These are phyloP conservation scores for Nyctereutes procyonoides DNA, from an alignment of 2,113 vertebrate genomes.

Conservation along the genomic window DNA sequence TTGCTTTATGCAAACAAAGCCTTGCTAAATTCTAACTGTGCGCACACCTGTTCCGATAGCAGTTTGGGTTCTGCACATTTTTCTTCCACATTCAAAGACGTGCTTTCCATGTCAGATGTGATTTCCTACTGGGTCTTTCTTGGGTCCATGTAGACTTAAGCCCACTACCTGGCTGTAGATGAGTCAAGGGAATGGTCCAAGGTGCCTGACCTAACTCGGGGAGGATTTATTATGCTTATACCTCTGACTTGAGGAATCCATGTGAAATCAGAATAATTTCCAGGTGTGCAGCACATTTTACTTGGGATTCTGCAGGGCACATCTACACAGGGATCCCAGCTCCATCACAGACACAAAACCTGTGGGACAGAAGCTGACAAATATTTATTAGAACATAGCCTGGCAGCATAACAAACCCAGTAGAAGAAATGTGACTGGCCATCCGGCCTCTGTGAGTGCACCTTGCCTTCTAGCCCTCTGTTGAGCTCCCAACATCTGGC, in stretches of 20 bases:
- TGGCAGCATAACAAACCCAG: background rate
- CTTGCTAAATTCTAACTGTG: slow-evolving; percentile 26
- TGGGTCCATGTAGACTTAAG: background rate
- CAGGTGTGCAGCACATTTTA: background rate
- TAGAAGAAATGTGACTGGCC: background rate
- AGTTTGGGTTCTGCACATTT: background rate
- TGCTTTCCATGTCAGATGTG: slow-evolving; percentile 36
- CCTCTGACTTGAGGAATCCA: background rate
- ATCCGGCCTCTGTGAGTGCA: fast-evolving
- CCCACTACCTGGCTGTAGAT: background rate
- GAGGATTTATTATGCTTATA: slow-evolving; percentile 12
- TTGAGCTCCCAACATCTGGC: background rate
- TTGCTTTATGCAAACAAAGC: slow-evolving; percentile 39
- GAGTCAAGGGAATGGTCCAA: background rate
- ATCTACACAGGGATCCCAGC: background rate
- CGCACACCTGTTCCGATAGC: slow-evolving; percentile 22
- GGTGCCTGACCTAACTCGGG: background rate
- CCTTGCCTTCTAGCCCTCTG: background rate
- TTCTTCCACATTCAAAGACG: background rate
- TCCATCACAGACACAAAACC: background rate
- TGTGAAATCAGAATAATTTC: background rate
- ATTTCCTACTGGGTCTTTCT: background rate
- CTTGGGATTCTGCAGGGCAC: background rate
- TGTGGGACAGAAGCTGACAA: background rate
- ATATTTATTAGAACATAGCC: slow-evolving; percentile 5